These are phyloP conservation scores for Tiphia femorata DNA, from an alignment of 2,888 invertebrate species.

Conservation along the genomic window DNA sequence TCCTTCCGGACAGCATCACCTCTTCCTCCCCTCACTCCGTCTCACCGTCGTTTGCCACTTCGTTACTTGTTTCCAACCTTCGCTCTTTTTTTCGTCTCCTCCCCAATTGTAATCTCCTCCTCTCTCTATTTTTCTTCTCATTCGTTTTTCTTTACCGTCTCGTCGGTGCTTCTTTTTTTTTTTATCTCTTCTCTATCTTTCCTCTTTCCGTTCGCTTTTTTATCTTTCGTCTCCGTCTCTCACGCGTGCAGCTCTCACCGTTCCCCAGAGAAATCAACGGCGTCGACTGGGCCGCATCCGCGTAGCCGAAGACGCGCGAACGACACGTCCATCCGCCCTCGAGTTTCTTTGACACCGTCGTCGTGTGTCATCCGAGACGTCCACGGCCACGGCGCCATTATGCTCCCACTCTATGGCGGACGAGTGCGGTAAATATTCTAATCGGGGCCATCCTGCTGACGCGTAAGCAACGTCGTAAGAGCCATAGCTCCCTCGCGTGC, in stretches of 20 bases:
- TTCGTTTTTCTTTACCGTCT: neutral
- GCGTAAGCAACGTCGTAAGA: neutral
- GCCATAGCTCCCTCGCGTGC: neutral
- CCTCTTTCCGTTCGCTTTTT: neutral
- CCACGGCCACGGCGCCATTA: conserved; percentile 21
- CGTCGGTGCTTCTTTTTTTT: neutral
- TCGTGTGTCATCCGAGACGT: conserved; percentile 32
- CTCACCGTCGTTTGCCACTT: too few relatives aligned
- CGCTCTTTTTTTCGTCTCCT: neutral
- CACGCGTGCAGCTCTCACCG: conserved; percentile 19
- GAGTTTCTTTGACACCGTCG: conserved; percentile 41
- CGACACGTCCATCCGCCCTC: conserved; percentile 40
- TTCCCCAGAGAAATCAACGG: conserved; percentile 57
- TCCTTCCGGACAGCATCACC: neutral
- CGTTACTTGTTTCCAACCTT: neutral
- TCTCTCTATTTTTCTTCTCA: neutral
- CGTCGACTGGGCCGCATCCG: conserved; percentile 34
- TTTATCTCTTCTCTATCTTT: neutral
- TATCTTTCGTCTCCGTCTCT: neutral
- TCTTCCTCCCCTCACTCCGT: neutral
- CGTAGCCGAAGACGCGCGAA: conserved; percentile 31
- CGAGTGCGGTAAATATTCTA: conserved; percentile 34
- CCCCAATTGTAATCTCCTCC: too few relatives aligned
- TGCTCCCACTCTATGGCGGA: conserved; percentile 17
- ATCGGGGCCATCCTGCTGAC: conserved; percentile 23